Conservation (phyloP, 2,797 vertebrate genomes). For the Echeneis naucrates region DNA sequence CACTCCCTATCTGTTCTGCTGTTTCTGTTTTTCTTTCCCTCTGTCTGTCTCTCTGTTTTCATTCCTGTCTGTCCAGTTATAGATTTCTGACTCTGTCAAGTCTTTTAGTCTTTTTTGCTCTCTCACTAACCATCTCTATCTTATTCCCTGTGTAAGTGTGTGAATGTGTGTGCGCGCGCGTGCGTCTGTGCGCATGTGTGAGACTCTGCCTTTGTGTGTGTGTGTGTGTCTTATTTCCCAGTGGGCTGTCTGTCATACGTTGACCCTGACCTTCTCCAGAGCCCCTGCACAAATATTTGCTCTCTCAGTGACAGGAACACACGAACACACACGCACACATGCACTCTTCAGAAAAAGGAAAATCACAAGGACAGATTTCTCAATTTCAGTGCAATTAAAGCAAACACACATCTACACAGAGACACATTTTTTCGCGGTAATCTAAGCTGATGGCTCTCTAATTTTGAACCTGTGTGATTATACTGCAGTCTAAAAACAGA, state of each 20-base stretch:
- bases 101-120: conserved; percentile 22
- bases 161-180: conserved; percentile 14
- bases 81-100: conserved; percentile 40
- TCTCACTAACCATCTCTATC: conserved; percentile 37
- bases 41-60: conserved; percentile 31
- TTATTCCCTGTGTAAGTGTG: conserved; percentile 28
- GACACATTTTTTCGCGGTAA: conserved; percentile 65
- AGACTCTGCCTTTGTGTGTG: conserved; percentile 52
- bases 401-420: conserved; percentile 58
- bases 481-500: conserved; percentile 76
- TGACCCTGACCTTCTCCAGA: conserved; percentile 86
- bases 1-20: conserved; percentile 53
- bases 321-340: conserved; percentile 48
- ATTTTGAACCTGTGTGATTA: conserved; percentile 78
- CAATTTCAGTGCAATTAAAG: conserved; percentile 72
- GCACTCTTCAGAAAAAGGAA: conserved; percentile 9
- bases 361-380: conserved; percentile 47
- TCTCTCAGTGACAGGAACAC: conserved; percentile 75
- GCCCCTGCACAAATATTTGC: conserved; percentile 87
- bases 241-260: conserved; percentile 84
- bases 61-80: conserved; percentile 37
- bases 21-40: conserved; percentile 1
- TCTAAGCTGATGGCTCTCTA: conserved; percentile 76
- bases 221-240: conserved; percentile 79
- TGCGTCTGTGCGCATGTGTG: neutral